Percentiles rank a stretch among this genome's conserved stretches.
Conservation (phyloP, 1,140 invertebrate genomes). For the Brachionus sp. region DNA sequence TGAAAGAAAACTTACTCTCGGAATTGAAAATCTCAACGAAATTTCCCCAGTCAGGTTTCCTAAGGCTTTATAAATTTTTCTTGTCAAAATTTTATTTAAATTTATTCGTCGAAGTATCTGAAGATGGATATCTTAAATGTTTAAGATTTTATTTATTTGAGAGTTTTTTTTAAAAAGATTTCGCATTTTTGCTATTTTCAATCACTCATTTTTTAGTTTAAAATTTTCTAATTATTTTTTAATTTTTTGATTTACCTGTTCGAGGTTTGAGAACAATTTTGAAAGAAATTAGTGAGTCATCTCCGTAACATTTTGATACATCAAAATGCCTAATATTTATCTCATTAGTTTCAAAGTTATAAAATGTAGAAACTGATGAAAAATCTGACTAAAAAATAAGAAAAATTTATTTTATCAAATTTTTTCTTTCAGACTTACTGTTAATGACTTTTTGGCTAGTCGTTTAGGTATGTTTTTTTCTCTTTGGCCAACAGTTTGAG, state of each 20-base stretch:
- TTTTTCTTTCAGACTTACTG: background rate
- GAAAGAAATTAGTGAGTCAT: slow-evolving; percentile 5
- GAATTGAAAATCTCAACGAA: background rate
- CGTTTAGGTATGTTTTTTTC: slow-evolving; percentile 17
- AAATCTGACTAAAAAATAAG: background rate
- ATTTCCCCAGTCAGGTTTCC: background rate
- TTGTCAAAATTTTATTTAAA: background rate
- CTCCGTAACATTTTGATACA: background rate
- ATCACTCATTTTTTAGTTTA: background rate
- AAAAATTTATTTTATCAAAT: background rate
- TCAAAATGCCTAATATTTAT: slow-evolving; percentile 6
- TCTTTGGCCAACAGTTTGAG: background rate
- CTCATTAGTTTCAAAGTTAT: slow-evolving; percentile 30
- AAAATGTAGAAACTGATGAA: slow-evolving; percentile 15
- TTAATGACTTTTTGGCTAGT: background rate
- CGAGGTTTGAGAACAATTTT: background rate
- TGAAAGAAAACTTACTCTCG: background rate
- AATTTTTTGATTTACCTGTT: background rate
- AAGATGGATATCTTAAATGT: background rate
- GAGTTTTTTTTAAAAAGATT: background rate
- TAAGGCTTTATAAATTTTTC: background rate
- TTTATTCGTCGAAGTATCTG: background rate
- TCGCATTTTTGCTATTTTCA: too few species aligned
- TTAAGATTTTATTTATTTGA: background rate
- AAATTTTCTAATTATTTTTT: too few species aligned